Base-by-base conservation (phyloP, 2,888 invertebrate genomes). In the Drosophila multiciliata region DNA sequence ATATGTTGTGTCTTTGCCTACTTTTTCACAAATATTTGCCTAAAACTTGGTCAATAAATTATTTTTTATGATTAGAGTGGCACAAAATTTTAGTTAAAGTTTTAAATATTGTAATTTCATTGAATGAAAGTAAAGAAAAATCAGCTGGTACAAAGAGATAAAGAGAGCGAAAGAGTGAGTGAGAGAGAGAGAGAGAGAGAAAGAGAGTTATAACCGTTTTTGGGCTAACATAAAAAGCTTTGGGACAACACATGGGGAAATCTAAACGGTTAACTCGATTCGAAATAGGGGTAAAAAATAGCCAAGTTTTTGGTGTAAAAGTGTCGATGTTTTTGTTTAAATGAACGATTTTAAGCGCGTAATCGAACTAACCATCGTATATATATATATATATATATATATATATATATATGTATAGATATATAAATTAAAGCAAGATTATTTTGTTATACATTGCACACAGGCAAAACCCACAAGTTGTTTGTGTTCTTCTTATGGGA, bases 131-230 rank as follows among this genome's bases (percentile, higher is more conserved):
- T 17, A 12, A 6, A 1, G 32, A 1, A 11, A 52, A 32, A 61
- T 64, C 72, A 72, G 73, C 73, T 72, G 73, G n/a, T 26, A 15
- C 38, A 20, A 26, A 20, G 11, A 7, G 49, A 42, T 20, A 26
- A 1, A n/a, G 17, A 17, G 5, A 36, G n/a, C n/a, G n/a, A 17
- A 8, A 9, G 9, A 15, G 54, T 17, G 6, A 11, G 11, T 4
- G 12, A 52, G 20, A 33, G n/a, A 3, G 32, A 26, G 1, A n/a
- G 40, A 11, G 9, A n/a, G 38, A 9, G 38, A 38, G 12, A 4
- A 7, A 17, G 15, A 35, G 32, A 32, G 45, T 15, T 33, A 5
- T 48, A 57, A 52, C 40, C 48, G 61, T 9, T 67, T 32, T 12
- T 53, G 50, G 42, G 33, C 58, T 32, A 63, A 45, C 60, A 59